A percentile compares a stretch with the other conserved stretches of the same genome.
phyloP scores from a whole-genome alignment of 2,113 vertebrate species.

The Aegithalos caudatus region DNA sequence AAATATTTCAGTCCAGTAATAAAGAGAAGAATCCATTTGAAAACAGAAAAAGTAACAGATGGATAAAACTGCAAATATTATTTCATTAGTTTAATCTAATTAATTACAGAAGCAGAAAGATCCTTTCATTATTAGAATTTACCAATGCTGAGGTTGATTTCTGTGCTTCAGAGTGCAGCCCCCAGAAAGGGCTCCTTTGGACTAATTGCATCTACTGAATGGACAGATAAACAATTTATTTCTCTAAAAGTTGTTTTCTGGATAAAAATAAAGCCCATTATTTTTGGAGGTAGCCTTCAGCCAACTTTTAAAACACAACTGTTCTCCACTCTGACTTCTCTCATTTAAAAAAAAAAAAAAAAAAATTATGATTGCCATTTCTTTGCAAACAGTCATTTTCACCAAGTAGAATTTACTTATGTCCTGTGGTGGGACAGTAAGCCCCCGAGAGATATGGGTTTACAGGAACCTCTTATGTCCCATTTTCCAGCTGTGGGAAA shows the following conservation, averaged over 20 bases:
- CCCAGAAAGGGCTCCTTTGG: background rate
- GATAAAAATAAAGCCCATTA: background rate
- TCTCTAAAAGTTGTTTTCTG: background rate
- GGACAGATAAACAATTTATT: background rate
- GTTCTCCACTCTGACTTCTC: background rate
- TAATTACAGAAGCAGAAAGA: background rate
- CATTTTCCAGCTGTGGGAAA: constrained; percentile 17
- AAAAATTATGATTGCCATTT: background rate
- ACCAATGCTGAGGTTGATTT: background rate
- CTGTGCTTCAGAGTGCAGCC: background rate
- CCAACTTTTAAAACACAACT: background rate
- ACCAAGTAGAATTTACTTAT: background rate
- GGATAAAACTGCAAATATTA: background rate
- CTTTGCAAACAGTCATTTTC: background rate
- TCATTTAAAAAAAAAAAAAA: too few relatives aligned
- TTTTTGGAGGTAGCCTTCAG: background rate
- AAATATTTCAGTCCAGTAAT: background rate
- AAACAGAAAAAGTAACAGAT: background rate
- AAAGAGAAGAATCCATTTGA: background rate
- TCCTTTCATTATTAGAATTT: background rate
- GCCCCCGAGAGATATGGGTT: background rate
- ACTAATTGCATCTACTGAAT: background rate
- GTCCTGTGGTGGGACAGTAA: background rate
- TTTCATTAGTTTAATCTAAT: background rate
- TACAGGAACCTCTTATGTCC: background rate